Conservation (phyloP, 92 coral and sea anemone genomes). For the Phenganax stokvisi region DNA sequence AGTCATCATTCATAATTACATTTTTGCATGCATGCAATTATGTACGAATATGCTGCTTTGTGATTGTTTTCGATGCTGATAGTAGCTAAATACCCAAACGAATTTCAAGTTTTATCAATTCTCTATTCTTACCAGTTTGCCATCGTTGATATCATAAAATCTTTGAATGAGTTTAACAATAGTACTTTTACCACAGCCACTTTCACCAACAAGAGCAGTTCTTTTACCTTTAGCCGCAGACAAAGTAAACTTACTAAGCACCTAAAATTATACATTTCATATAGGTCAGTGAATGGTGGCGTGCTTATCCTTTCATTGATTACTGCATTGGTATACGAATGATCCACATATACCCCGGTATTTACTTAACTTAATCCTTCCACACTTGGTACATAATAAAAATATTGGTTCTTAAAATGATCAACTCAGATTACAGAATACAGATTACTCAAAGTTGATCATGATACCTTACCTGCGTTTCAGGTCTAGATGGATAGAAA, state of each 20-base stretch:
- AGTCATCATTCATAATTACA: no score
- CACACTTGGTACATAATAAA: no score
- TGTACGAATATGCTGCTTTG: no score
- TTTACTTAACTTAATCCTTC: no score
- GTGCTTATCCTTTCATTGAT: constrained; percentile 51
- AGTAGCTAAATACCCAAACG: no score
- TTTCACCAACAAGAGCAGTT: constrained; percentile 82
- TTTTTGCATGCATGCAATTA: no score
- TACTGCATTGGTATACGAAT: constrained; percentile 43
- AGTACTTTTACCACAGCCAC: constrained; percentile 93
- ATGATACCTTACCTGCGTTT: constrained; percentile 37
- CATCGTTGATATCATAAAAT: constrained; percentile 68
- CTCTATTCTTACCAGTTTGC: constrained; percentile 56
- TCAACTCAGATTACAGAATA: no score
- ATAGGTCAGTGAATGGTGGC: constrained; percentile 1
- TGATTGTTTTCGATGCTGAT: no score
- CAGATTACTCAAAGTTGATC: no score
- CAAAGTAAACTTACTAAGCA: constrained; percentile 58
- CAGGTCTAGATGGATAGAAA: constrained; percentile 50
- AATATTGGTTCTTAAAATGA: no score
- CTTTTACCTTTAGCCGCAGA: constrained; percentile 61
- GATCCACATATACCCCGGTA: neutral
- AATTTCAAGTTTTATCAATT: neutral
- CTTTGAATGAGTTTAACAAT: constrained; percentile 70
- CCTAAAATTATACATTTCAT: constrained; percentile 39